phyloP scores from a whole-genome alignment of 2,888 invertebrate genomes.

The Eupeodes luniger region DNA sequence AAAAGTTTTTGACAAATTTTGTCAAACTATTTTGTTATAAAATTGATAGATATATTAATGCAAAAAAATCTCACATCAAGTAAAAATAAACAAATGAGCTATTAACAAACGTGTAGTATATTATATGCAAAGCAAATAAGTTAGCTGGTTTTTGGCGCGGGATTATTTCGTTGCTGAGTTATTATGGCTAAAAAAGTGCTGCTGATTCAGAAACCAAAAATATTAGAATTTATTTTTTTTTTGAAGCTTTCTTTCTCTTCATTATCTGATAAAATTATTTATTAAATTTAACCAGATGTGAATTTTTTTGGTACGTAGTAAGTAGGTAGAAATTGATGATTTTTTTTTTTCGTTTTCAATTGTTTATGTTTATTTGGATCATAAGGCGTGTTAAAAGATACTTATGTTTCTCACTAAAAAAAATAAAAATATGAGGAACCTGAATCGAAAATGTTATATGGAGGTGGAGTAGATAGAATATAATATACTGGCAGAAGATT shows the following conservation, averaged over 20 bases:
- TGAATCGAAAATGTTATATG: background rate
- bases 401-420: background rate
- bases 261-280: slow-evolving; percentile 27
- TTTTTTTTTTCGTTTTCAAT: background rate
- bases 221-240: background rate
- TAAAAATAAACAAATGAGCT: slow-evolving; percentile 46
- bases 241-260: background rate
- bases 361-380: slow-evolving; percentile 13
- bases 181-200: slow-evolving; percentile 37
- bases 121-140: background rate
- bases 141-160: background rate
- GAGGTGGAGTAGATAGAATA: background rate
- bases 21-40: slow-evolving; percentile 46
- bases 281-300: slow-evolving; percentile 22
- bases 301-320: background rate
- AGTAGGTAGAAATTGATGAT: too few relatives aligned
- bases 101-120: slow-evolving; percentile 4
- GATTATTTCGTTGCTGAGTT: slow-evolving; percentile 33
- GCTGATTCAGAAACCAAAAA: slow-evolving; percentile 30
- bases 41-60: slow-evolving; percentile 45
- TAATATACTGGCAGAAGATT: background rate
- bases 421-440: background rate
- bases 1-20: slow-evolving; percentile 48
- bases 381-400: slow-evolving; percentile 15
- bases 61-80: slow-evolving; percentile 6